Percentiles rank a stretch among this genome's conserved stretches.
phyloP scores from a whole-genome alignment of 2,113 vertebrate genomes.

The Datnioides undecimradiatus region DNA sequence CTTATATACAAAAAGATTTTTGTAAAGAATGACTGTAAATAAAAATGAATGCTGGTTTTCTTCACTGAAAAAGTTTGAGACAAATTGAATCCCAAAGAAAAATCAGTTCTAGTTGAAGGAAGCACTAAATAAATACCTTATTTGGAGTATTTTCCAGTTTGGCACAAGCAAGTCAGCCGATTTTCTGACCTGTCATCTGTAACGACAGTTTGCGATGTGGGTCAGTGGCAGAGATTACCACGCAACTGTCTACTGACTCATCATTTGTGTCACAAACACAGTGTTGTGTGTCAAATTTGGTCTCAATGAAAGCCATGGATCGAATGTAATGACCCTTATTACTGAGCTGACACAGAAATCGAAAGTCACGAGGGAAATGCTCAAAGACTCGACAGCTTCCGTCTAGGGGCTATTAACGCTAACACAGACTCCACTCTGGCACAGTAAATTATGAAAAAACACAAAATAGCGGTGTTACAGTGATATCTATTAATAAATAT shows the following conservation, averaged over 20 bases:
- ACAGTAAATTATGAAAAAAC: background rate
- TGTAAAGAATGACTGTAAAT: background rate
- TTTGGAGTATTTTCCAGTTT: background rate
- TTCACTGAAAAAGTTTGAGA: background rate
- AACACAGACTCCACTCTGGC: no score
- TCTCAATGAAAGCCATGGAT: background rate
- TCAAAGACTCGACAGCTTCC: background rate
- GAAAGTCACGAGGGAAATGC: background rate
- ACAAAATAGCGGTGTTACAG: background rate
- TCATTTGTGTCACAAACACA: constrained; percentile 8
- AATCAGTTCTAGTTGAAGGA: background rate
- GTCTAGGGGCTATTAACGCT: no score
- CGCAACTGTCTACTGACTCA: constrained; percentile 40
- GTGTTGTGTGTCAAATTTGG: background rate
- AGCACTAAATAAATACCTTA: background rate
- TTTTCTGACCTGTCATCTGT: background rate
- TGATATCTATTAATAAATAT: no score
- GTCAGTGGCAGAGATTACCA: constrained; percentile 36
- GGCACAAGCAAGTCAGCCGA: background rate
- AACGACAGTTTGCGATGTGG: constrained; percentile 40
- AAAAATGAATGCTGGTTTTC: background rate
- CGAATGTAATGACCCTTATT: background rate
- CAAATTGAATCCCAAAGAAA: background rate
- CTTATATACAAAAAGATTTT: background rate
- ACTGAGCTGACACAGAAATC: constrained; percentile 19